These are phyloP conservation scores for Caenorhabditis sp. DNA, from an alignment of 2,888 invertebrate genomes.

Conservation along the genomic window DNA sequence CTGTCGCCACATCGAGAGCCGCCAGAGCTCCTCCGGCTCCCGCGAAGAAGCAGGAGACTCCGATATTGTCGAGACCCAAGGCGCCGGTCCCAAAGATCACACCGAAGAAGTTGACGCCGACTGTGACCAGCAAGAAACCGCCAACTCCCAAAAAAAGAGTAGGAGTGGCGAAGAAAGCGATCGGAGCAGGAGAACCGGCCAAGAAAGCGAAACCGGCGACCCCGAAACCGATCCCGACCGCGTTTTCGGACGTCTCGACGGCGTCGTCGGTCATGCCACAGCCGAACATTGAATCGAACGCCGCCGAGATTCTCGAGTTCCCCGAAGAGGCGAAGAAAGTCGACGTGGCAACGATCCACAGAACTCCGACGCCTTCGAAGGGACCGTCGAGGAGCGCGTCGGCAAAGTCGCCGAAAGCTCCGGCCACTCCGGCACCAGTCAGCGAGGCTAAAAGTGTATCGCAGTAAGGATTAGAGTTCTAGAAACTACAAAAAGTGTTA, in stretches of 20 bases:
- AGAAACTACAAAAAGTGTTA: background rate
- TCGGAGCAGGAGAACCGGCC: conserved; percentile 17
- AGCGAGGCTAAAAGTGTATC: conserved; percentile 48
- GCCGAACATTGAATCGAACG: conserved; percentile 26
- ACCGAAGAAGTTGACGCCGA: conserved; percentile 1
- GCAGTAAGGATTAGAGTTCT: conserved; percentile 22
- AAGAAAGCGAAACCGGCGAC: conserved; percentile 20
- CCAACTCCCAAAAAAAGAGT: conserved; percentile 30
- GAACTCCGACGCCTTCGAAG: conserved; percentile 43
- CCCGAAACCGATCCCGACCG: conserved; percentile 31
- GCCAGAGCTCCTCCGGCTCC: conserved; percentile 1
- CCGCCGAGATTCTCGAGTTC: conserved; percentile 53
- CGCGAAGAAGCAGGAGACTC: conserved; percentile 16
- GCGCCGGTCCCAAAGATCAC: conserved; percentile 1
- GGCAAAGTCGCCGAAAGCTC: conserved; percentile 8
- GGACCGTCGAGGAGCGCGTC: conserved; percentile 15
- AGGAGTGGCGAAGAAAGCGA: conserved; percentile 5
- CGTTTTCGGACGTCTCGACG: conserved; percentile 13
- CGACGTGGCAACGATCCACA: conserved; percentile 46
- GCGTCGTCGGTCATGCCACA: conserved; percentile 44
- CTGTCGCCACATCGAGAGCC: background rate
- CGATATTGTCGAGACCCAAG: conserved; percentile 16
- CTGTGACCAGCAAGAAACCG: conserved; percentile 24
- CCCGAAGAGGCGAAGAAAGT: conserved; percentile 40
- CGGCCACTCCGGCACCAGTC: conserved; percentile 24